These are phyloP conservation scores for Otolemur garnettii DNA, from an alignment of 2,113 vertebrate species.

Conservation along the genomic window DNA sequence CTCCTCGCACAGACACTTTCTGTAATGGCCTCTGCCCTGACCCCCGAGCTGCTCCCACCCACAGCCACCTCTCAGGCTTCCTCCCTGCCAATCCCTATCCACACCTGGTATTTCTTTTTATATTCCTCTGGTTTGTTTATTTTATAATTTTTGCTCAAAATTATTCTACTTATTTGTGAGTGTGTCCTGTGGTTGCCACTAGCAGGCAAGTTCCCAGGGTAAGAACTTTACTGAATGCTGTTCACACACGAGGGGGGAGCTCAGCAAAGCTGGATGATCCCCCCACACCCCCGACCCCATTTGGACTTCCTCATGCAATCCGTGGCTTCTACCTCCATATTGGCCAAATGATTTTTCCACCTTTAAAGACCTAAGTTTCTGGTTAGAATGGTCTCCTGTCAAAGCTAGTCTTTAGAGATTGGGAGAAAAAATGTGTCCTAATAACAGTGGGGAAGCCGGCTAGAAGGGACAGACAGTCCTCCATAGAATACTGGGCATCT, in stretches of 20 bases:
- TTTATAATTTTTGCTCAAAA: too few relatives aligned
- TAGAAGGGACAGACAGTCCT: background rate
- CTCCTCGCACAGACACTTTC: background rate
- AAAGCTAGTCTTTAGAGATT: background rate
- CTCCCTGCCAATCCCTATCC: background rate
- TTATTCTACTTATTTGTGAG: background rate
- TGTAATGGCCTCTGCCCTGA: rapidly evolving
- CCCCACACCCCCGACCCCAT: background rate
- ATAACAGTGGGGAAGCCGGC: background rate
- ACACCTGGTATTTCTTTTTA: background rate
- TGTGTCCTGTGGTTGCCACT: background rate
- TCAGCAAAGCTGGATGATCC: background rate
- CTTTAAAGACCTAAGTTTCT: background rate
- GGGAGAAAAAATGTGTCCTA: background rate
- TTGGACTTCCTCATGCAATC: background rate
- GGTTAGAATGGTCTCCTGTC: background rate
- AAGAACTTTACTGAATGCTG: too few relatives aligned
- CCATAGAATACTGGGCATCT: background rate
- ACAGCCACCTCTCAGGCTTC: too few relatives aligned
- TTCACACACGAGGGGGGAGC: background rate
- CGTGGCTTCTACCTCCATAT: background rate
- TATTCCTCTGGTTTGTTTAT: background rate
- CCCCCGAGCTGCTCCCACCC: background rate
- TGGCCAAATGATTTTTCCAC: background rate
- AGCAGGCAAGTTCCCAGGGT: background rate